Base-by-base conservation (phyloP, 2,888 invertebrate genomes). In the Dendrolimus houi region DNA sequence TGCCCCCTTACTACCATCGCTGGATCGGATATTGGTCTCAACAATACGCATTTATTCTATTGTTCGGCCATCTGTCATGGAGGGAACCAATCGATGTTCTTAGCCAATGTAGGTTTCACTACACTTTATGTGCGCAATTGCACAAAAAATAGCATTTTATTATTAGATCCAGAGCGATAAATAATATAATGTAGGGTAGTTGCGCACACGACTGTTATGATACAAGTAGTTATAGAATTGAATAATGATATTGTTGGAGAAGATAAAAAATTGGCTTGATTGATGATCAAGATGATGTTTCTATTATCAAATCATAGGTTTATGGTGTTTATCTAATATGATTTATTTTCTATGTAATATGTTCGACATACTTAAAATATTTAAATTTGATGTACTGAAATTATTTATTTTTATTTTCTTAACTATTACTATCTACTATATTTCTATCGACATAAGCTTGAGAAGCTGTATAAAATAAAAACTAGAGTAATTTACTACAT, bases 31-130 rank as follows among this genome's bases (percentile, higher is more conserved):
- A 86, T 83, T 83, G 80, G 70, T 62, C 70, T 64, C 70, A 82
- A 87, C 87, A 87, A 84, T 76, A 75, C 63, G 68, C 65, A 70
- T 76, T 72, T 69, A 69, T 47, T 68, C 64, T 60, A 80, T 87
- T 87, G 83, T 87, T 66, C 72, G 68, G 71, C 81, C 89, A 89
- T 88, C 87, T 90, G 88, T 88, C 88, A 83, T 74, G 77, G 79
- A 75, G 78, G 79, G 78, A 75, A 79, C 76, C 81, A 80, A 81
- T 83, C 79, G 77, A 68, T 65, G 74, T 69, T 70, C 75, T 79
- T 77, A 69, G 79, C 84, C 81, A 85, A 82, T 72, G 76, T 78
- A 75, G 77, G 79, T 81, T 82, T 74, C 72, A 74, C 70, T 69
- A 70, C 67, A 62, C 62, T 58, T 64, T 62, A 29, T 6, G 66